A percentile compares a stretch with the other conserved stretches of the same genome.
Evolutionary conservation across 2,797 vertebrate species (phyloP).

Genomic region (Sitta carolinensis): DNA sequence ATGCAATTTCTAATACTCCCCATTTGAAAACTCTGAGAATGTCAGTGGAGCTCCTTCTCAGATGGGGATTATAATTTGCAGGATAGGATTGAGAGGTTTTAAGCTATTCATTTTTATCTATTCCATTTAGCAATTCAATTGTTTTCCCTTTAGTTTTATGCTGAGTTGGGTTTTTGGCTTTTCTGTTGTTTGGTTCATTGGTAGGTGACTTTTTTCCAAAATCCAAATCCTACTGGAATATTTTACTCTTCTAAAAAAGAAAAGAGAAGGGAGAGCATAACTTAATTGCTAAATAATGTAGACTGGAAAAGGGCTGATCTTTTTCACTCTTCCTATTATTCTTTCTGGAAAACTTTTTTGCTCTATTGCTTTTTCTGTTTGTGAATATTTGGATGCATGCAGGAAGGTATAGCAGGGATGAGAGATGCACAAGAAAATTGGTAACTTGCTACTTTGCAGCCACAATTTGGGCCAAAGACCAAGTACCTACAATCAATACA

Average conservation of each 20-base stretch:
- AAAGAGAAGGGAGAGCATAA: background rate
- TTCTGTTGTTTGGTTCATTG: background rate
- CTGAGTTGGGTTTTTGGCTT: accelerated
- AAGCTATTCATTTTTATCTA: background rate
- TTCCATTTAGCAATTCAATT: background rate
- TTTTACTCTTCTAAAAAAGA: background rate
- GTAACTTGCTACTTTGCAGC: background rate
- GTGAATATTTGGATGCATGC: background rate
- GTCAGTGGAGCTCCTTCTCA: accelerated
- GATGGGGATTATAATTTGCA: background rate
- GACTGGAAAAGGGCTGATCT: background rate
- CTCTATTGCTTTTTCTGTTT: background rate
- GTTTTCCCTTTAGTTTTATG: background rate
- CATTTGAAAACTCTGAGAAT: background rate
- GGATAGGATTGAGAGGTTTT: background rate
- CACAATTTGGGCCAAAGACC: background rate
- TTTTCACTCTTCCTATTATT: background rate
- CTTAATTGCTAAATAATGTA: background rate
- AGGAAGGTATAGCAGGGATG: background rate
- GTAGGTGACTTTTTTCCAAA: background rate
- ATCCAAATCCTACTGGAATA: background rate
- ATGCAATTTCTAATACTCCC: accelerated
- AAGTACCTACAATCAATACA: slow-evolving; percentile 15
- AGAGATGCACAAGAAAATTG: background rate
- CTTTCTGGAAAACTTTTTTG: background rate